phyloP scores from a whole-genome alignment of 2,113 vertebrate species.

The Bujurquina vittata region DNA sequence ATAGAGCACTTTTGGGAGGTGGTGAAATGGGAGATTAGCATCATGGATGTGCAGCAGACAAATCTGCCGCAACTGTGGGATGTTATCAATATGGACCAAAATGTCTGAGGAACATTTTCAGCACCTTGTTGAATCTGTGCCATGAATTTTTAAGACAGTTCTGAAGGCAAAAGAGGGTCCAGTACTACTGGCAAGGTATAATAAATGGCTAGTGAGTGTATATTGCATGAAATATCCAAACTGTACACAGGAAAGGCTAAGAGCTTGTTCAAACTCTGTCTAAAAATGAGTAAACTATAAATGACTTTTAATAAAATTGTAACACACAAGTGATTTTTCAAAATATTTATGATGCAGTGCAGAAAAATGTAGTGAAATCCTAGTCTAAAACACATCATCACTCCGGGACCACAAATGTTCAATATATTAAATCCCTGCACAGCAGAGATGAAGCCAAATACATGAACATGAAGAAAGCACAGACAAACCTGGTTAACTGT shows the following conservation, averaged over 20 bases:
- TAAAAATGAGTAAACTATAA: background rate
- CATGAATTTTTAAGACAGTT: background rate
- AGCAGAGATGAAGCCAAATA: conserved; percentile 58
- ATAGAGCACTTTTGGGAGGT: accelerated
- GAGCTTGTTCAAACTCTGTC: background rate
- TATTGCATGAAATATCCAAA: background rate
- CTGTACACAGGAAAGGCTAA: background rate
- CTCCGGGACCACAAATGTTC: conserved; percentile 13
- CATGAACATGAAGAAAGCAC: background rate
- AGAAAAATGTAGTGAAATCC: conserved; percentile 51
- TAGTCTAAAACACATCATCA: conserved; percentile 38
- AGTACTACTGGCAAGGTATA: background rate
- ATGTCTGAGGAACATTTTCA: background rate
- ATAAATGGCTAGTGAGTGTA: background rate
- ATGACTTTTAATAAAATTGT: background rate
- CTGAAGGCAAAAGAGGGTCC: background rate
- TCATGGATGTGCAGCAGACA: background rate
- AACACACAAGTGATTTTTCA: background rate
- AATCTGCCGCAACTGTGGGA: background rate
- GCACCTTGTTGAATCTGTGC: background rate
- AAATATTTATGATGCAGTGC: conserved; percentile 62
- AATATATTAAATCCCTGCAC: conserved; percentile 63
- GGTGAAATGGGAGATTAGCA: background rate
- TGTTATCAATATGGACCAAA: background rate
- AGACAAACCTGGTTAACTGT: background rate